Evolutionary conservation across 2,797 vertebrate genomes (phyloP).

Genomic region (Brotula barbata): DNA sequence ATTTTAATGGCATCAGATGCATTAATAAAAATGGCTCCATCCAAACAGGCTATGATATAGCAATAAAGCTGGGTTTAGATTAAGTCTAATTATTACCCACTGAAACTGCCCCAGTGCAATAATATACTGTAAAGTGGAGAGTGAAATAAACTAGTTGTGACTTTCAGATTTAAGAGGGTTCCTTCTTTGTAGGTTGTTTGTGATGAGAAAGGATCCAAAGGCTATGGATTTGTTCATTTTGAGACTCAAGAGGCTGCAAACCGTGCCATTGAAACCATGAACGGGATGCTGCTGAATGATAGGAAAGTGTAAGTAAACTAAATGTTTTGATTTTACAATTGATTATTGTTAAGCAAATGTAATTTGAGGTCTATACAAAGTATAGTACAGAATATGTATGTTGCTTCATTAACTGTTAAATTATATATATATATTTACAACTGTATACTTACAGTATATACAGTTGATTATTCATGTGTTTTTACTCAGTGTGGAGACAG

Average conservation of each 20-base stretch:
- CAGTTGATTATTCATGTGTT: no score
- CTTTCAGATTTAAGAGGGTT: no score
- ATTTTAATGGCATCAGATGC: no score
- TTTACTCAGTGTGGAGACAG: slow-evolving; percentile 67
- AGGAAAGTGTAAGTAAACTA: slow-evolving; percentile 91
- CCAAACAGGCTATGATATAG: no score
- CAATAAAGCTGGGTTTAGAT: no score
- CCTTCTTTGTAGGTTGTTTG: slow-evolving; percentile 85
- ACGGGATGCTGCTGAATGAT: slow-evolving; percentile 97
- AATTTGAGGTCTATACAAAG: slow-evolving; percentile 16
- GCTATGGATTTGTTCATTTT: slow-evolving; percentile 98
- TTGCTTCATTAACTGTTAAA: slow-evolving; percentile 1
- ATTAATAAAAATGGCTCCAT: no score
- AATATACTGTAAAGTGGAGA: no score
- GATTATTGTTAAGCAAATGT: no score
- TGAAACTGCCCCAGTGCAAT: no score
- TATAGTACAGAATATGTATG: slow-evolving; percentile 12
- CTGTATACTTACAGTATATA: no score
- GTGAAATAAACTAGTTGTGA: no score
- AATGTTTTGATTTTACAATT: not conserved
- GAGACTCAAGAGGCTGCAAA: slow-evolving; percentile 93
- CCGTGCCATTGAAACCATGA: slow-evolving; percentile 93
- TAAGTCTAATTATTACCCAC: no score
- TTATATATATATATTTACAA: not conserved
- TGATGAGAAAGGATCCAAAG: slow-evolving; percentile 93